Percentiles rank a stretch among this genome's conserved stretches.
Evolutionary conservation across 2,888 invertebrate species (phyloP).

Genomic region (Lypha dubia): DNA sequence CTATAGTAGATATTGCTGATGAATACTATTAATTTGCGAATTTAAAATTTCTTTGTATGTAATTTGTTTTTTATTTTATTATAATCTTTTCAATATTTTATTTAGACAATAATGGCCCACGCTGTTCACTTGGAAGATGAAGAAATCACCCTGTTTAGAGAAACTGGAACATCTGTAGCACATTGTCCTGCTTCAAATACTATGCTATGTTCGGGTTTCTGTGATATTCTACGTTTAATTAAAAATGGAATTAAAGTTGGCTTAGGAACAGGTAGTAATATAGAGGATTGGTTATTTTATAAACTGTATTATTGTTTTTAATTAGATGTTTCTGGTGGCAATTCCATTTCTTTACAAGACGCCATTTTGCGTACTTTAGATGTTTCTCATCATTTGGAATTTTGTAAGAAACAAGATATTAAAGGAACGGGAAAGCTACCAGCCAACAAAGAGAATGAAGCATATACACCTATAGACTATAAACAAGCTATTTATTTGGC

Average conservation of each 20-base stretch:
- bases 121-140: slow-evolving; percentile 89
- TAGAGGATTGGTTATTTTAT: background rate
- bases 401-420: slow-evolving; percentile 83
- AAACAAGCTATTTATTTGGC: slow-evolving; percentile 92
- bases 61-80: background rate
- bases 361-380: slow-evolving; percentile 89
- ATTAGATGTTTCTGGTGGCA: slow-evolving; percentile 93
- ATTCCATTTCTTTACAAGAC: slow-evolving; percentile 89
- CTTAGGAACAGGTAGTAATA: slow-evolving; percentile 93
- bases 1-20: no score
- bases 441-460: slow-evolving; percentile 55
- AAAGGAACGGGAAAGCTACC: slow-evolving; percentile 76
- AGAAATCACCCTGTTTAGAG: slow-evolving; percentile 87
- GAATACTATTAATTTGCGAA: background rate
- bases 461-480: slow-evolving; percentile 86
- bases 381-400: slow-evolving; percentile 88
- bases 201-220: slow-evolving; percentile 90
- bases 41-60: background rate
- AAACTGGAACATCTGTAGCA: slow-evolving; percentile 88
- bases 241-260: slow-evolving; percentile 89
- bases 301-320: background rate
- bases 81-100: background rate
- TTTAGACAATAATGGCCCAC: slow-evolving; percentile 90
- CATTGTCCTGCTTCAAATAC: slow-evolving; percentile 96
- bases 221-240: slow-evolving; percentile 88